These are phyloP conservation scores for Pelobates fuscus DNA, from an alignment of 2,113 vertebrate genomes.

Conservation along the genomic window DNA sequence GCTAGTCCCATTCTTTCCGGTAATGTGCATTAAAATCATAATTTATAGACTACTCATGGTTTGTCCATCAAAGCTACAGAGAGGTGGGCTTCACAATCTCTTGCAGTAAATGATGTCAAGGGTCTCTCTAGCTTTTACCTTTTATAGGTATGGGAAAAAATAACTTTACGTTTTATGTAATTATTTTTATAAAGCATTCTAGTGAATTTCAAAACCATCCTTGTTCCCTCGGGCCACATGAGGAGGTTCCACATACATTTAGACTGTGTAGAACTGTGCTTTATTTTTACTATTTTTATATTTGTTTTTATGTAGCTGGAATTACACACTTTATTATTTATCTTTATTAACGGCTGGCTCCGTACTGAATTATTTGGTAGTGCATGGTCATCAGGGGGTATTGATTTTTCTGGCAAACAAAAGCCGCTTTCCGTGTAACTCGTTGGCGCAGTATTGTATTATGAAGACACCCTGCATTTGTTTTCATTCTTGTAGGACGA, in stretches of 20 bases:
- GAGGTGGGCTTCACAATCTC: not conserved
- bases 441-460: not conserved
- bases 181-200: too few species aligned
- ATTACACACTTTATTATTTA: too few species aligned
- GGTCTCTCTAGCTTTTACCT: too few species aligned
- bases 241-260: too few species aligned
- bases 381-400: not conserved
- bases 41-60: constrained; percentile 11
- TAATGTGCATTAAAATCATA: constrained; percentile 16
- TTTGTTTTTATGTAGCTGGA: too few species aligned
- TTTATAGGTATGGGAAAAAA: too few species aligned
- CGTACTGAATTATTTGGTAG: not conserved
- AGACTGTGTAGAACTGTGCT: too few species aligned
- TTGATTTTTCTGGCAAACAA: not conserved
- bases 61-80: not conserved
- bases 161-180: too few species aligned
- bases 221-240: too few species aligned
- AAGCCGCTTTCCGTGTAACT: not conserved
- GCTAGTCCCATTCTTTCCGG: not conserved
- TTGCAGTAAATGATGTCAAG: not conserved
- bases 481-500: not conserved
- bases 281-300: too few species aligned
- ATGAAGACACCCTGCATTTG: not conserved
- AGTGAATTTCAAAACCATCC: too few species aligned
- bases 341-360: too few species aligned